Conservation (phyloP, 2,113 vertebrate species). For the Toxotes jaculatrix region DNA sequence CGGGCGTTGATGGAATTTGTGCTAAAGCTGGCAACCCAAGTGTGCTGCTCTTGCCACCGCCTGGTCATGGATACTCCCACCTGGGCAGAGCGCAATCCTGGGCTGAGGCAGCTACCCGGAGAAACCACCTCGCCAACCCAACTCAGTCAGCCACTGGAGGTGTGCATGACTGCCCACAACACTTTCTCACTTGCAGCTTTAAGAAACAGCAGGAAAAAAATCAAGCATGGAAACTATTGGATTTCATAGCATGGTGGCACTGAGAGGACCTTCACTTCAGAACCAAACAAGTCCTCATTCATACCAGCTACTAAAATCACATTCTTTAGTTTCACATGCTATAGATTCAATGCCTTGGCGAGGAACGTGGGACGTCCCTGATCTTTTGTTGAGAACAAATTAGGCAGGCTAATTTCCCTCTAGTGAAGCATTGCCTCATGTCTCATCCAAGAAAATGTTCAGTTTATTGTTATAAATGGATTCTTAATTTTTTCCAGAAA, state of each 20-base stretch:
- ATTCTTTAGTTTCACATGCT: conserved; percentile 50
- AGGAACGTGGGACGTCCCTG: conserved; percentile 33
- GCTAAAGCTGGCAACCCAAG: conserved; percentile 54
- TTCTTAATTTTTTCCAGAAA: conserved; percentile 55
- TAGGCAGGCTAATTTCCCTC: conserved; percentile 52
- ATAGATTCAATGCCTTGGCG: conserved; percentile 46
- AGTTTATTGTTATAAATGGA: conserved; percentile 63
- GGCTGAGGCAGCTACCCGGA: conserved; percentile 53
- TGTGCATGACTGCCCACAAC: conserved; percentile 26
- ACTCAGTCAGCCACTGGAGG: conserved; percentile 32
- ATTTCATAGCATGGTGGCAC: conserved; percentile 48
- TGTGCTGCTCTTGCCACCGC: conserved; percentile 8
- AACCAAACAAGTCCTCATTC: conserved; percentile 39
- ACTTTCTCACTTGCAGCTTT: conserved; percentile 33
- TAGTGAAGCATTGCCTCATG: conserved; percentile 49
- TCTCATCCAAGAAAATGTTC: conserved; percentile 59
- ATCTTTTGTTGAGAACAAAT: conserved; percentile 60
- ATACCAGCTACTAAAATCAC: conserved; percentile 39
- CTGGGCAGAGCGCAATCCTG: conserved; percentile 35
- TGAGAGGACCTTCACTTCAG: conserved; percentile 32
- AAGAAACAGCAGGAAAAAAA: background rate
- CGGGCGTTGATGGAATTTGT: conserved; percentile 61
- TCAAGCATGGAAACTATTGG: conserved; percentile 37
- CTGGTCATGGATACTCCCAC: conserved; percentile 49
- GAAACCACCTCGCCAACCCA: conserved; percentile 21